Percentiles rank a stretch among this genome's conserved stretches.
phyloP scores from a whole-genome alignment of 2,113 vertebrate genomes.

The Rhegmatorhina hoffmannsi region DNA sequence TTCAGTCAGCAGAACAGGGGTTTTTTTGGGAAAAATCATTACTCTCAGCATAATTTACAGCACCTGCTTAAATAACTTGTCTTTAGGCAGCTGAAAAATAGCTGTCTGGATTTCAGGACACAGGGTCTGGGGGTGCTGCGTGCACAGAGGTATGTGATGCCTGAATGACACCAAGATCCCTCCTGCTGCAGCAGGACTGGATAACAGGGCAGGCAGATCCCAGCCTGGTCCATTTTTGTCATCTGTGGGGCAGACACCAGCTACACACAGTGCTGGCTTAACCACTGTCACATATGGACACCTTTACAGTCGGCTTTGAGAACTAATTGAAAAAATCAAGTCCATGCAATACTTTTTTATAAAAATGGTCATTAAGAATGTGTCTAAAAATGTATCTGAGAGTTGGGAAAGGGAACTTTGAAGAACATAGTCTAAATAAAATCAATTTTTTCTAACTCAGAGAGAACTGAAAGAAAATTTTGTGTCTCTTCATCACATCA shows the following conservation, averaged over 20 bases:
- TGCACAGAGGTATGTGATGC: background rate
- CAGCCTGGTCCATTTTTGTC: accelerated
- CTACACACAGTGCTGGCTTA: background rate
- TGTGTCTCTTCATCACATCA: background rate
- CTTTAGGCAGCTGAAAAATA: background rate
- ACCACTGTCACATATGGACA: too few relatives aligned
- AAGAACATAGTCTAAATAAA: background rate
- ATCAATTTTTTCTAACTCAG: background rate
- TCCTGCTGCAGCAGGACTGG: background rate
- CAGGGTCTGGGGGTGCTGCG: background rate
- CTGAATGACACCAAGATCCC: background rate
- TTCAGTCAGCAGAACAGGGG: background rate
- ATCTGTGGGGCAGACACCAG: too few relatives aligned
- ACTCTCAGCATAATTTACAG: too few relatives aligned
- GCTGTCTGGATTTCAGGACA: background rate
- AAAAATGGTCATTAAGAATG: background rate
- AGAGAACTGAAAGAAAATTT: background rate
- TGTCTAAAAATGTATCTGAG: background rate
- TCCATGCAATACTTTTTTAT: background rate
- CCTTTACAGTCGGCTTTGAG: background rate
- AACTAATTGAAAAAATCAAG: background rate
- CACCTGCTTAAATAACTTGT: background rate
- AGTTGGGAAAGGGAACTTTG: background rate
- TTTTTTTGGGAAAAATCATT: background rate
- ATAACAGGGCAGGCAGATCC: background rate